Evolutionary conservation across 2,888 invertebrate genomes (phyloP).

Genomic region (Drosophila lutescens): DNA sequence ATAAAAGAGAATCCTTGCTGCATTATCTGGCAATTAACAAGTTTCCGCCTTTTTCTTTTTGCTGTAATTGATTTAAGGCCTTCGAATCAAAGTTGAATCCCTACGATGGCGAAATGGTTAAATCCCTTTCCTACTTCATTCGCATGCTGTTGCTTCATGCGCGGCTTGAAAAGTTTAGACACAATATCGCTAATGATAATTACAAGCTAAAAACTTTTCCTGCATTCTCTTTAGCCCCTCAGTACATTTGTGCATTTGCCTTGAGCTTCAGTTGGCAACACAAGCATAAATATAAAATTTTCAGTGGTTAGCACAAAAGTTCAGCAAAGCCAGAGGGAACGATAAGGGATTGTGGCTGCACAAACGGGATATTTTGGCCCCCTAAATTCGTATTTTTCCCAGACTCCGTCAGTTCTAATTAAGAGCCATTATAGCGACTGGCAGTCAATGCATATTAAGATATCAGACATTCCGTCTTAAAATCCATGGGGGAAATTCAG

Average conservation of each 20-base stretch:
- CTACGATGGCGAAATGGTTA: slow-evolving; percentile 22
- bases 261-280: slow-evolving; percentile 70
- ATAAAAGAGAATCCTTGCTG: slow-evolving; percentile 5
- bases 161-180: slow-evolving; percentile 76
- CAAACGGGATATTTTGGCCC: neutral
- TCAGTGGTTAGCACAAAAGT: slow-evolving; percentile 62
- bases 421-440: slow-evolving; percentile 26
- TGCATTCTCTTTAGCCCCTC: slow-evolving; percentile 50
- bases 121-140: slow-evolving; percentile 33
- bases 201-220: slow-evolving; percentile 74
- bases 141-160: slow-evolving; percentile 57
- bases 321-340: slow-evolving; percentile 23
- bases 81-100: slow-evolving; percentile 71
- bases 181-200: slow-evolving; percentile 81
- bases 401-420: slow-evolving; percentile 28
- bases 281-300: slow-evolving; percentile 71
- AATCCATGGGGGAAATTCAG: neutral
- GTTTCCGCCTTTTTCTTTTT: slow-evolving; percentile 33
- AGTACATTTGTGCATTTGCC: slow-evolving; percentile 35
- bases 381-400: neutral
- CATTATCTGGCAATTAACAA: slow-evolving; percentile 65
- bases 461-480: neutral
- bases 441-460: slow-evolving; percentile 20
- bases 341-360: slow-evolving; percentile 12
- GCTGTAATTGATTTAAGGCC: slow-evolving; percentile 71